Evolutionary conservation across 92 coral and sea anemone species (phyloP).

Genomic region (Porites divaricata): DNA sequence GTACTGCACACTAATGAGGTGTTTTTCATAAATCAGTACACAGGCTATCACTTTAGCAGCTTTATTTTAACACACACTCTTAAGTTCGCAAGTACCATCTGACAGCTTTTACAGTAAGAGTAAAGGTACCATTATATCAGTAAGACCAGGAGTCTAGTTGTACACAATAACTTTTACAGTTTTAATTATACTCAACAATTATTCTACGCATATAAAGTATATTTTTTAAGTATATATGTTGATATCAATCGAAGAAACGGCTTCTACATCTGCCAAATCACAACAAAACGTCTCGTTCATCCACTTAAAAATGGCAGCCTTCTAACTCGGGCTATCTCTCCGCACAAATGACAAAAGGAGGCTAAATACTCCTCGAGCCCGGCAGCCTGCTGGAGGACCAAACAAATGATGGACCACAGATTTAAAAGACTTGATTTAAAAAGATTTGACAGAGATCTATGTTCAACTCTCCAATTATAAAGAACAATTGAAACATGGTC

Average conservation of each 20-base stretch:
- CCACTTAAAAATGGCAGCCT: too few species aligned
- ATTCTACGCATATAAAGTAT: not conserved
- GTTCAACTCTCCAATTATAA: not conserved
- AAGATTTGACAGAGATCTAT: not conserved
- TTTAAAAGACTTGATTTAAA: too few species aligned
- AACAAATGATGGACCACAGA: too few species aligned
- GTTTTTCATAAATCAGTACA: too few species aligned
- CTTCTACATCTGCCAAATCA: not conserved
- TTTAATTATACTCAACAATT: slow-evolving; percentile 23
- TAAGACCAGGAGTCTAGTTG: too few species aligned
- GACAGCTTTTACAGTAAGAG: not conserved
- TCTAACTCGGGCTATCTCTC: too few species aligned
- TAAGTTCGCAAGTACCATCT: not conserved
- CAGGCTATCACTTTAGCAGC: not conserved
- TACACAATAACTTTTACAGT: slow-evolving; percentile 4
- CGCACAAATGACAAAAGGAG: not conserved
- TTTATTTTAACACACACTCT: slow-evolving; percentile 21
- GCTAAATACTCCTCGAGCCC: too few species aligned
- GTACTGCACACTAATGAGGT: too few species aligned
- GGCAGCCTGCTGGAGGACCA: too few species aligned
- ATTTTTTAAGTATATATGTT: not conserved
- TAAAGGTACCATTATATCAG: not conserved
- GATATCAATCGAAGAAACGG: too few species aligned
- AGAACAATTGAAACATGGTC: not conserved
- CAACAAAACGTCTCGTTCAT: not conserved